Conservation (phyloP, 37 sponge, comb jelly and placozoan genomes). For the Tethya wilhelma region DNA sequence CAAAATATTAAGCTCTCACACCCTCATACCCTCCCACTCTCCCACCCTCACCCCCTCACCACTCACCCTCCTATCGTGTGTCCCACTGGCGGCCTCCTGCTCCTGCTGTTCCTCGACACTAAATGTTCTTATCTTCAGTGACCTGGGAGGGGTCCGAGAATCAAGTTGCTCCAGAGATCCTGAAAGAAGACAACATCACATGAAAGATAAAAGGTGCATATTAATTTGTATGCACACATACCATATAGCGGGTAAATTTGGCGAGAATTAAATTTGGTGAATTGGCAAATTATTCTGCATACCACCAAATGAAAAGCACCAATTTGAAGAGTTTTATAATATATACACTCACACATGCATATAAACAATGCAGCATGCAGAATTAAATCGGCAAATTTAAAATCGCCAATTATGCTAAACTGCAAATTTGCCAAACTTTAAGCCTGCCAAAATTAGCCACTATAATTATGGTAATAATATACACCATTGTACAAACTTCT, state of each 20-base stretch:
- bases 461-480: background rate
- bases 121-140: constrained; percentile 37
- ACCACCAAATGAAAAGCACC: too few species aligned
- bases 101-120: constrained; percentile 50
- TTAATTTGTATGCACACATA: too few species aligned
- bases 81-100: constrained; percentile 65
- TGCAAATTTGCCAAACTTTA: too few species aligned
- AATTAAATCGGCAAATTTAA: too few species aligned
- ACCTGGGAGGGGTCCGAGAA: constrained; percentile 27
- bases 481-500: background rate
- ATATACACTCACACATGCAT: background rate
- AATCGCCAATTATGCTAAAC: too few species aligned
- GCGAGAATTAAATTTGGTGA: too few species aligned
- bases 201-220: background rate
- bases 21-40: background rate
- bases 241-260: too few species aligned
- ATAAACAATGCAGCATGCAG: too few species aligned
- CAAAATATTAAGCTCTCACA: too few species aligned
- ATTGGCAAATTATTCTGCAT: too few species aligned
- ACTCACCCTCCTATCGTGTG: constrained; percentile 53
- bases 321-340: too few species aligned
- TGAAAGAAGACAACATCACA: background rate
- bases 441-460: background rate
- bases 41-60: too few species aligned
- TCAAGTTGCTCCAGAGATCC: constrained; percentile 57